Conservation (phyloP, 2,113 vertebrate genomes). For the Varanus salvator region DNA sequence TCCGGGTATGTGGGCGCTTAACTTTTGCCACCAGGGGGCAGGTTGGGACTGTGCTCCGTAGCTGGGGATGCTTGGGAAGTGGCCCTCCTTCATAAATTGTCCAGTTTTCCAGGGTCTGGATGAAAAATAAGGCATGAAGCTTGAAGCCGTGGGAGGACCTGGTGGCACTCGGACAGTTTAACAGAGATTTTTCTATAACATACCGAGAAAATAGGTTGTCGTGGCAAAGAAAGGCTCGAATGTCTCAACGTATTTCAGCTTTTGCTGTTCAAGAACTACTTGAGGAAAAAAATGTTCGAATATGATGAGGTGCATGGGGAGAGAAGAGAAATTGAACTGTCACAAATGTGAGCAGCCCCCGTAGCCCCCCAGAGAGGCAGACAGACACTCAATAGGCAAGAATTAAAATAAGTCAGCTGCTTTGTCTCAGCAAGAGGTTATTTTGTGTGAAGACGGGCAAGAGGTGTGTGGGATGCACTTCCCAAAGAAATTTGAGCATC, state of each 20-base stretch:
- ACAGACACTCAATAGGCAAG: neutral
- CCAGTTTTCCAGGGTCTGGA: neutral
- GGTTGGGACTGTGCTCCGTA: rapidly evolving
- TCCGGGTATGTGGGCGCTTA: too few relatives aligned
- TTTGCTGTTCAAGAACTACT: neutral
- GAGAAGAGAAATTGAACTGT: too few relatives aligned
- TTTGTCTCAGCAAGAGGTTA: neutral
- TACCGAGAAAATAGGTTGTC: neutral
- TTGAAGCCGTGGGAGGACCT: neutral
- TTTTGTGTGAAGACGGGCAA: neutral
- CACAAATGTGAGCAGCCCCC: neutral
- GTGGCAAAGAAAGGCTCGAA: neutral
- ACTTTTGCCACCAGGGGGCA: neutral
- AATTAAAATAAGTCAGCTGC: neutral
- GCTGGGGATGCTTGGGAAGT: too few relatives aligned
- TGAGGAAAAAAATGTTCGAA: neutral
- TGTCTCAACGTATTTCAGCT: neutral
- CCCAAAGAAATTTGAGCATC: too few relatives aligned
- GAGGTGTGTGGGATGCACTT: neutral
- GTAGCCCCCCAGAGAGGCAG: neutral
- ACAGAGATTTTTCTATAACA: neutral
- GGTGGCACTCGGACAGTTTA: too few relatives aligned
- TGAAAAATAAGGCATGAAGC: neutral
- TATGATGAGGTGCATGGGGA: too few relatives aligned
- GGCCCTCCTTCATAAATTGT: neutral